Conservation (phyloP, 2,888 invertebrate species). For the Monochamus alternatus region DNA sequence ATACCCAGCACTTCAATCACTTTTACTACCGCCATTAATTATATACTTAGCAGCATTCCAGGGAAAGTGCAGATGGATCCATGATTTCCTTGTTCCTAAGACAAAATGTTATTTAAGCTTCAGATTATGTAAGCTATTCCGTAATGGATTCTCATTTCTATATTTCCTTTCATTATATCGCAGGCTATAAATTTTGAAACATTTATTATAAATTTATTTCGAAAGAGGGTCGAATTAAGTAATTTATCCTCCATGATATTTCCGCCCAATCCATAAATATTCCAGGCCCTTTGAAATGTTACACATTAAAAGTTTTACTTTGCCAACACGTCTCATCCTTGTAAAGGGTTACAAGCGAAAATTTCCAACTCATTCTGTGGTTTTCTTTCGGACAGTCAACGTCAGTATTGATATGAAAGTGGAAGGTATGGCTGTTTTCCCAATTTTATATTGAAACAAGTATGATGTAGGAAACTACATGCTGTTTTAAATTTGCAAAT, state of each 20-base stretch:
- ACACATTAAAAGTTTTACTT: too few species aligned
- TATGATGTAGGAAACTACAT: too few species aligned
- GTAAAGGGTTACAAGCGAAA: too few species aligned
- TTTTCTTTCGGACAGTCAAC: too few species aligned
- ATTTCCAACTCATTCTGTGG: too few species aligned
- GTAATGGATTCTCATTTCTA: slow-evolving; percentile 19
- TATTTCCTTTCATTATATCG: slow-evolving; percentile 12
- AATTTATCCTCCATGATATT: slow-evolving; percentile 4
- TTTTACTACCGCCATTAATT: slow-evolving; percentile 20
- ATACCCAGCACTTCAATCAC: slow-evolving; percentile 18
- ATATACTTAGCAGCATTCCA: slow-evolving; percentile 16
- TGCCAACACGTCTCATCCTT: too few species aligned
- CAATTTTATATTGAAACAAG: too few species aligned
- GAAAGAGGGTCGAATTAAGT: slow-evolving; percentile 10
- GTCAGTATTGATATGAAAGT: too few species aligned
- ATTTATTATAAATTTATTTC: slow-evolving; percentile 3
- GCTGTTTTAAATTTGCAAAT: too few species aligned
- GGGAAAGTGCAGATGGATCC: slow-evolving; percentile 18
- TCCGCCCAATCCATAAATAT: background rate
- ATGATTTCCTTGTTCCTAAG: slow-evolving; percentile 18
- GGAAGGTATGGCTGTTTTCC: too few species aligned
- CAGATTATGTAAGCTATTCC: slow-evolving; percentile 10
- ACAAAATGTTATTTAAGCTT: slow-evolving; percentile 15
- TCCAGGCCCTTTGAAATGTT: background rate
- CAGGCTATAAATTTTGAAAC: slow-evolving; percentile 5